Evolutionary conservation across 2,888 invertebrate genomes (phyloP), one percentile per base, ranked within the genome.

Genomic region (Coelinius sp.): DNA sequence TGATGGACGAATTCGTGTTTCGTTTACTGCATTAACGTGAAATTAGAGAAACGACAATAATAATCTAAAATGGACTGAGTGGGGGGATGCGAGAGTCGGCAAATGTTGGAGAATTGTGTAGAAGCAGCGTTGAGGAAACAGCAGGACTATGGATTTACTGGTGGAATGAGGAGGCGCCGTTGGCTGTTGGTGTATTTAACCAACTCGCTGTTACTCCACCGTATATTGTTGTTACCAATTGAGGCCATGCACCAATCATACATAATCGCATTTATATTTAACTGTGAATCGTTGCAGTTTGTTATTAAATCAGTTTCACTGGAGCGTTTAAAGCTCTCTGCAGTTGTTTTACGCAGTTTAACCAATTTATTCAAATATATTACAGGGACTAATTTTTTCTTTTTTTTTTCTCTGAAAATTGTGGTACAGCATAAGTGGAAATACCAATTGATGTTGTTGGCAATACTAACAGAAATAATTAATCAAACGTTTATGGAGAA

Each of bases 1-100:
- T 86, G 84, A 86, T 84, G 85, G 84, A 25, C 31, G 44, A 80
- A 83, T 82, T 82, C 79, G 81, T 82, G 80, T 82, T 81, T 83
- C 80, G 83, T 81, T 83, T 80, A 81, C 82, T 84, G 85, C 86
- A 87, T 86, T 86, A 86, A 84, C 84, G 84, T 84, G 82, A 85
- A 86, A 86, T 86, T 86, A 86, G 84, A 85, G 84, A 81, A 82
- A 82, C 83, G 83, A 24, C 20, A 49, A 85, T 84, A 83, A 85
- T 86, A 84, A 84, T 82, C 81, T 78, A 77, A 79, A 78, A 75
- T 73, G 41, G 69, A 35, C 56, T 41, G 25, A 24, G 24, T 22
- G 3, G 25, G 22, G 53, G 17, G 44, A 22, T 38, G 41, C 22
- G 62, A 27, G 20, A 31, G 27, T 56, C 17, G 35, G 27, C 24